A percentile compares a stretch with the other conserved stretches of the same genome.
Conservation (phyloP, 2,113 vertebrate species). For the Hemibagrus wyckioides region DNA sequence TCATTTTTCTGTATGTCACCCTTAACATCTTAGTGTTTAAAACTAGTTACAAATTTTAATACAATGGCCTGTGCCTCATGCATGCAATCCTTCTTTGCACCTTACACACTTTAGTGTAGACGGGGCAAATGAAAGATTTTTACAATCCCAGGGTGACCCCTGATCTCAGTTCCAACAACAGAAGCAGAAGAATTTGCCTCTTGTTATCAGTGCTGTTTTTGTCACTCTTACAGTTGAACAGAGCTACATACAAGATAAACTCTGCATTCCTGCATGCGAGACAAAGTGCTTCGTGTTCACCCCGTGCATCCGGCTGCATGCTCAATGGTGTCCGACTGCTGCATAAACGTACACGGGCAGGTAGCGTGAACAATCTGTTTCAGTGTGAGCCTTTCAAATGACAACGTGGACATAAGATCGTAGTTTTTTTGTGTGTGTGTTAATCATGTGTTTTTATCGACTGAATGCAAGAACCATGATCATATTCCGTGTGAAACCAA, state of each 20-base stretch:
- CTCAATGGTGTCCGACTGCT: neutral
- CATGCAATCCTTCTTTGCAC: neutral
- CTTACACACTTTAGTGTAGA: neutral
- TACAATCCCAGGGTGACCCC: neutral
- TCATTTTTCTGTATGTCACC: neutral
- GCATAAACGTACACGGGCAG: neutral
- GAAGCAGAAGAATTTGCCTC: neutral
- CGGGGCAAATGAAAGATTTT: neutral
- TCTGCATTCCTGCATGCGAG: conserved; percentile 1
- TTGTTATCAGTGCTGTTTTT: conserved; percentile 2
- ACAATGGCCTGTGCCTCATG: neutral
- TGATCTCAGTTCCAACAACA: neutral
- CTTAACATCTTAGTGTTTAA: neutral
- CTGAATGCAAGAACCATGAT: neutral
- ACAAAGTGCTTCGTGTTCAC: neutral
- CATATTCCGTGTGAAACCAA: neutral
- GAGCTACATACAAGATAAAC: neutral
- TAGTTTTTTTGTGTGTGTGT: neutral
- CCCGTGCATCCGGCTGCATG: neutral
- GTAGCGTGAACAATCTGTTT: neutral
- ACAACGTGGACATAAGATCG: neutral
- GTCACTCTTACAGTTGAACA: neutral
- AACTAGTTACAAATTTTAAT: neutral
- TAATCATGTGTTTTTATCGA: neutral
- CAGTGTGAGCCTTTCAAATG: neutral